Evolutionary conservation across 2,888 invertebrate genomes (phyloP), one percentile per base, ranked within the genome.

Genomic region (Polymixis flavicincta): DNA sequence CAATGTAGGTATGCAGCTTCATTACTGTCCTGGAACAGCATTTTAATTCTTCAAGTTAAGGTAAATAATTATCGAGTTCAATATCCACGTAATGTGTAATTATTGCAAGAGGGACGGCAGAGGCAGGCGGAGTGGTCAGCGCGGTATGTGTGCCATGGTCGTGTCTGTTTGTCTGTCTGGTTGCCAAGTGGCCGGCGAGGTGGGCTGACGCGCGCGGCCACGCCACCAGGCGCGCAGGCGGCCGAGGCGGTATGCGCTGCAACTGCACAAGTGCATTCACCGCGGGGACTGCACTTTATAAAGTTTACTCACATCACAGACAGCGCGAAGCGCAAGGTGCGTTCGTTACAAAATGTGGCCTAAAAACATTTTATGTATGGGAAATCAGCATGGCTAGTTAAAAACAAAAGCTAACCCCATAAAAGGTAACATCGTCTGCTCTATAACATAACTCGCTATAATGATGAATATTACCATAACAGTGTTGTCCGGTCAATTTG

Each of bases 101-200:
- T 64, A 84, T 81, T 69, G 55, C 13, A 55, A 74, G 81, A 75
- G 73, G 71, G 77, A 67, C 60, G 48, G 78, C 57, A 75, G 55
- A 78, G 79, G 76, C 76, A 75, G 72, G 76, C 65, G 76, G 72
- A 85, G 87, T 90, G 91, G 90, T 90, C 89, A 90, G 84, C 78
- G 66, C 64, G 73, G 82, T 87, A 91, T 89, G 85, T 90, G 87
- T 90, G 91, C 90, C 91, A 90, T 76, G 89, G 89, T 57, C 89
- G 79, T 88, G 90, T 89, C 85, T 91, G 90, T 90, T 89, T 87
- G 92, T 90, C 82, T 88, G 91, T 89, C 85, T 92, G 92, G 95
- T 96, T 96, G 96, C 94, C 96, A 96, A 95, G 95, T 95, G 95
- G 94, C 90, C 94, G 88, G 92, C 91, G 91, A 90, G 89, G 90